Conservation (phyloP, 64 coral and sea anemone genomes). For the Catalaphyllia jardinei region DNA sequence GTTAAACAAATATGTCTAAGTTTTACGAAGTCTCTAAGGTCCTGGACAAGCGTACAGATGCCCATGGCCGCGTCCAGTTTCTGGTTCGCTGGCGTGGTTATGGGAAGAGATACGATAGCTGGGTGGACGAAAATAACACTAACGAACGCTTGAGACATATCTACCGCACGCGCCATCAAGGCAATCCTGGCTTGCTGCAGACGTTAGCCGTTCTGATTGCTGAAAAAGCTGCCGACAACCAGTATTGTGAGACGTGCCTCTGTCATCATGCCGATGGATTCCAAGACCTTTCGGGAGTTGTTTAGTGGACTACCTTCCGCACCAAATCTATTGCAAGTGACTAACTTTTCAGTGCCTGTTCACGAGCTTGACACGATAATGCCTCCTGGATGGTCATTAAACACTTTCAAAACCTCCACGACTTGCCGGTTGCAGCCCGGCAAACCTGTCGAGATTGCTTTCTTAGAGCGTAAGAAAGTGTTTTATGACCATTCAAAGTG, state of each 20-base stretch:
- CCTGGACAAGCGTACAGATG: no score
- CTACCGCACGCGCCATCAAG: no score
- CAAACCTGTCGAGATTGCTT: slow-evolving; percentile 40
- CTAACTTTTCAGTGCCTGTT: slow-evolving; percentile 10
- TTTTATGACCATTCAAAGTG: slow-evolving; percentile 58
- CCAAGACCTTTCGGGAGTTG: slow-evolving; percentile 26
- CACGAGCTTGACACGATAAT: slow-evolving; percentile 23
- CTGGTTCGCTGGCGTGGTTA: slow-evolving; percentile 26
- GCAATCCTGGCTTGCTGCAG: no score
- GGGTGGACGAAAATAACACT: slow-evolving; percentile 17
- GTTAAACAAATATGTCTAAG: no score
- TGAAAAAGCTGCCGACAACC: no score
- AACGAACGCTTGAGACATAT: not conserved
- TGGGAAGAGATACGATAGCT: slow-evolving; percentile 20
- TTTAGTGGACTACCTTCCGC: slow-evolving; percentile 33
- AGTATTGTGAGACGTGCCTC: no score
- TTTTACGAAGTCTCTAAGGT: no score
- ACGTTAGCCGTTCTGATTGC: no score
- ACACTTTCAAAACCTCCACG: slow-evolving; percentile 58
- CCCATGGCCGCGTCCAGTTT: no score
- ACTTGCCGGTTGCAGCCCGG: slow-evolving; percentile 36
- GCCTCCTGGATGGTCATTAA: slow-evolving; percentile 52
- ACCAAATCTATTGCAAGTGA: not conserved
- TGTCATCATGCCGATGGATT: not conserved
- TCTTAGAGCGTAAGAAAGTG: slow-evolving; percentile 39